Percentiles rank a stretch among this genome's conserved stretches.
Conservation (phyloP, 2,888 invertebrate species). For the Petrolisthes manimaculis region DNA sequence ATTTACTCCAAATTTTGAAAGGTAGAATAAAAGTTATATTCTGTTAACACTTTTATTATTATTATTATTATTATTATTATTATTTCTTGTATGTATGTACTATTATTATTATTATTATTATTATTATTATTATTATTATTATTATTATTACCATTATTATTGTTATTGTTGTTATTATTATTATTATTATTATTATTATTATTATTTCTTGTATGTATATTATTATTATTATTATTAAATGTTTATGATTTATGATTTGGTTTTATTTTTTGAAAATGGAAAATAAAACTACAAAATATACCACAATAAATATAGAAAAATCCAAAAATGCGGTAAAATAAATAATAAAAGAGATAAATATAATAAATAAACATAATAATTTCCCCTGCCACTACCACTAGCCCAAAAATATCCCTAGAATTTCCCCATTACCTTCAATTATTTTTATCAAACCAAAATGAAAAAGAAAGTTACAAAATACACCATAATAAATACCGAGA, state of each 20-base stretch:
- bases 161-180: background rate
- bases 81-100: background rate
- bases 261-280: too few relatives aligned
- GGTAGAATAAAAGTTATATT: too few relatives aligned
- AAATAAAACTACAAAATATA: too few relatives aligned
- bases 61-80: background rate
- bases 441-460: too few relatives aligned
- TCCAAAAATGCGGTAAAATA: too few relatives aligned
- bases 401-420: too few relatives aligned
- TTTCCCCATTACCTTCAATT: too few relatives aligned
- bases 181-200: background rate
- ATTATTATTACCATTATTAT: background rate
- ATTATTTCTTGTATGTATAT: background rate
- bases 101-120: background rate
- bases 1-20: too few relatives aligned
- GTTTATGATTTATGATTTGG: too few relatives aligned
- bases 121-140: constrained; percentile 16
- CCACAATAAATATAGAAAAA: too few relatives aligned
- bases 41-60: background rate
- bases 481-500: too few relatives aligned
- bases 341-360: too few relatives aligned
- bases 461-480: constrained; percentile 5
- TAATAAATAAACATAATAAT: background rate
- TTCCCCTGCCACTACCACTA: background rate
- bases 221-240: background rate